phyloP scores from a whole-genome alignment of 2,888 invertebrate genomes.

The Odontocolon sp. region DNA sequence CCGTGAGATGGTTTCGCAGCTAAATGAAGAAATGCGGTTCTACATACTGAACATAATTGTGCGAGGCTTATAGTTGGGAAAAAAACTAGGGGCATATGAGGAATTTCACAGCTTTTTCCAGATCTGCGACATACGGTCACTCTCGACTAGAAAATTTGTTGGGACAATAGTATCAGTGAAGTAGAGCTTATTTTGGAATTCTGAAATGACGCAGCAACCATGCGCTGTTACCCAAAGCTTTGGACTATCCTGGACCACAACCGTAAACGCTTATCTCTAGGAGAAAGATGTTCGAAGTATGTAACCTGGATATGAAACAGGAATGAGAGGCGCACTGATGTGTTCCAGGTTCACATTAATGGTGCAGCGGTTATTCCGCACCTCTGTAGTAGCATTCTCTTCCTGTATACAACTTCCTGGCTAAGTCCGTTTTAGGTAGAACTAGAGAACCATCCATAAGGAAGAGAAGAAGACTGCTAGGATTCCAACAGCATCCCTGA shows the following conservation, averaged over 20 bases:
- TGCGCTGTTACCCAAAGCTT: conserved; percentile 30
- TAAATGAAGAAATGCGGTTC: no score
- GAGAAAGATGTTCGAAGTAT: conserved; percentile 13
- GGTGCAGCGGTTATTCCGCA: conserved; percentile 8
- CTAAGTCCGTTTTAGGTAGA: no score
- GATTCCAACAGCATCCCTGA: conserved; percentile 33
- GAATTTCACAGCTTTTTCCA: no score
- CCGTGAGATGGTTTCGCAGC: no score
- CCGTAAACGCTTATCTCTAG: conserved; percentile 63
- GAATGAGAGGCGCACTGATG: conserved; percentile 2
- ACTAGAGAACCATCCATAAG: neutral
- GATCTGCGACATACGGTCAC: no score
- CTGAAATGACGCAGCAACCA: neutral
- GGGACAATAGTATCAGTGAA: neutral
- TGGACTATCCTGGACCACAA: conserved; percentile 10
- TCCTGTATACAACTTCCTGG: conserved; percentile 20
- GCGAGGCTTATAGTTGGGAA: no score
- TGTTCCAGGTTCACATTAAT: conserved; percentile 35
- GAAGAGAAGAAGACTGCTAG: no score
- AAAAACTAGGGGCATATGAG: no score
- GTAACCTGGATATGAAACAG: neutral
- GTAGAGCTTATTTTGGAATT: conserved; percentile 1
- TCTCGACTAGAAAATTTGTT: no score
- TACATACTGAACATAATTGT: no score
- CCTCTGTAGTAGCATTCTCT: neutral